phyloP scores from a whole-genome alignment of 1,140 invertebrate genomes.

The Zaprionus capensis region DNA sequence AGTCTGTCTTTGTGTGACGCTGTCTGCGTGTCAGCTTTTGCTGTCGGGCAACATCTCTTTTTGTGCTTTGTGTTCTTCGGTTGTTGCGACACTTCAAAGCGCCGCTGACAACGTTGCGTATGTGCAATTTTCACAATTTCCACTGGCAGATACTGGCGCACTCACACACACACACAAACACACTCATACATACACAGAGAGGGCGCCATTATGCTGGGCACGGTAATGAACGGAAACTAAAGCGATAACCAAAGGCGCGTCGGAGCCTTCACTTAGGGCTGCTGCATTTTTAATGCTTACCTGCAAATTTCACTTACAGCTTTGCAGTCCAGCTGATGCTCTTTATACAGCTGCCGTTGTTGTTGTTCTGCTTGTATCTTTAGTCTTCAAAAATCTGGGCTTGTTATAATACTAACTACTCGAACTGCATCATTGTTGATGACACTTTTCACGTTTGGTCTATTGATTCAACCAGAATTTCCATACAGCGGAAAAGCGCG shows the following conservation, averaged over 20 bases:
- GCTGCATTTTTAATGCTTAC: slow-evolving; percentile 65
- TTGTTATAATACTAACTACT: background rate
- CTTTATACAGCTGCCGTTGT: slow-evolving; percentile 8
- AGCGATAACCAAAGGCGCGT: slow-evolving; percentile 38
- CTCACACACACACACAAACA: background rate
- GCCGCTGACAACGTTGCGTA: slow-evolving; percentile 32
- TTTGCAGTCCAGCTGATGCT: slow-evolving; percentile 25
- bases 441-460: slow-evolving; percentile 24
- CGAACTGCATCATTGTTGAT: slow-evolving; percentile 15
- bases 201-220: slow-evolving; percentile 14
- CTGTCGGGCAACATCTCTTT: slow-evolving; percentile 23
- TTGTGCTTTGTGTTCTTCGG: slow-evolving; percentile 14
- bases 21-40: slow-evolving; percentile 8
- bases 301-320: slow-evolving; percentile 23
- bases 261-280: slow-evolving; percentile 54
- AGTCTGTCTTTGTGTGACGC: slow-evolving; percentile 9
- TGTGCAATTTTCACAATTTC: slow-evolving; percentile 31
- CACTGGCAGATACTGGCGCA: background rate
- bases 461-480: slow-evolving; percentile 46
- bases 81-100: slow-evolving; percentile 27
- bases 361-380: background rate
- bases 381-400: background rate
- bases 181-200: background rate
- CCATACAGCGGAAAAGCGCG: slow-evolving; percentile 56
- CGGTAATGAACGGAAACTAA: slow-evolving; percentile 25